Percentiles rank a stretch among this genome's conserved stretches.
Evolutionary conservation across 1,140 invertebrate species (phyloP).

Genomic region (Zophobas atratus): DNA sequence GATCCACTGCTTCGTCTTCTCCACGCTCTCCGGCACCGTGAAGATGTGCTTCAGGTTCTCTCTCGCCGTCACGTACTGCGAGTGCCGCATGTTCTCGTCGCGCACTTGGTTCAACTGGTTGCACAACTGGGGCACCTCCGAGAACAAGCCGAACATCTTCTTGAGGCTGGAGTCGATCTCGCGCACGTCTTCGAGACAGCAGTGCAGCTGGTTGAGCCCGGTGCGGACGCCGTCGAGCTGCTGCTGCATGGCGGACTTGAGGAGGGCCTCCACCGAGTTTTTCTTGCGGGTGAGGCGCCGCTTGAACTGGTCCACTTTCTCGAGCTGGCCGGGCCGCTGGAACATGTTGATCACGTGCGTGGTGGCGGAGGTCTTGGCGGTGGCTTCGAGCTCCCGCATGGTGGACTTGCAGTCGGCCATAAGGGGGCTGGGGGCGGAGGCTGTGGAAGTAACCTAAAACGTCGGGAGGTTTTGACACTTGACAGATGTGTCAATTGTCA

Average conservation of each 20-base stretch:
- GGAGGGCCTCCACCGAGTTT: constrained; percentile 95
- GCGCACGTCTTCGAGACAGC: constrained; percentile 88
- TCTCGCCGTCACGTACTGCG: constrained; percentile 96
- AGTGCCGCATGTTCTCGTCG: constrained; percentile 94
- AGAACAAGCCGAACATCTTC: constrained; percentile 77
- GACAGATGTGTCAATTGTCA: background rate
- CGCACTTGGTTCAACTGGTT: constrained; percentile 87
- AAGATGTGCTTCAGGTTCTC: constrained; percentile 99
- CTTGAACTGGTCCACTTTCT: constrained; percentile 95
- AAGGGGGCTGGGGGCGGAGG: background rate
- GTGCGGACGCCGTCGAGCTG: constrained; percentile 96
- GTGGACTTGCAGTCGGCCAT: constrained; percentile 55
- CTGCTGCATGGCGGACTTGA: constrained; percentile 99
- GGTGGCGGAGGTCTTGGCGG: constrained; percentile 87
- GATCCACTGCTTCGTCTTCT: constrained; percentile 95
- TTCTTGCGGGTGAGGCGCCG: constrained; percentile 86
- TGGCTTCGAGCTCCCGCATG: constrained; percentile 87
- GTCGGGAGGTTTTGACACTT: background rate
- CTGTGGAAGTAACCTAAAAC: background rate
- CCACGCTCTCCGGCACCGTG: constrained; percentile 96
- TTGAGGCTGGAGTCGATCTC: constrained; percentile 77
- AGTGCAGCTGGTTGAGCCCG: constrained; percentile 92
- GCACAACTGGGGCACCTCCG: constrained; percentile 79
- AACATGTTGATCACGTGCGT: constrained; percentile 96
- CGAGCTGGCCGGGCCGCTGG: constrained; percentile 94